Evolutionary conservation across 2,888 invertebrate genomes (phyloP).

Genomic region (Agrotis exclamationis): DNA sequence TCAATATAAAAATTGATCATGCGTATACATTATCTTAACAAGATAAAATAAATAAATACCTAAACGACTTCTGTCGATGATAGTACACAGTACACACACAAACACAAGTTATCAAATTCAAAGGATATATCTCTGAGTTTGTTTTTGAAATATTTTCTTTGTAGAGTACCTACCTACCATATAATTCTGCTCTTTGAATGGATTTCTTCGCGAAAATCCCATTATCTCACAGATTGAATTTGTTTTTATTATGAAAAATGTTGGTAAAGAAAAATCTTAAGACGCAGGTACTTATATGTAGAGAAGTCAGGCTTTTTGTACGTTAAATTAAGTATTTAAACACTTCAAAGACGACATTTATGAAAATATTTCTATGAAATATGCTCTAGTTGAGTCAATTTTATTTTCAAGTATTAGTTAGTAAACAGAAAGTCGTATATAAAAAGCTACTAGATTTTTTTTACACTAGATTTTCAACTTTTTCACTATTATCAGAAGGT

Average conservation of each 20-base stretch:
- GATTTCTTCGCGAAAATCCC: conserved; percentile 55
- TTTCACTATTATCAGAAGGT: no score
- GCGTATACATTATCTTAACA: conserved; percentile 12
- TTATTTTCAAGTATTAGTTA: no score
- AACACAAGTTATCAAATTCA: conserved; percentile 46
- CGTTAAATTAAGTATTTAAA: conserved; percentile 11
- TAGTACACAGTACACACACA: conserved; percentile 24
- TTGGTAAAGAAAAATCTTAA: conserved; percentile 12
- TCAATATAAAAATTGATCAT: not conserved
- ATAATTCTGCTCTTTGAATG: conserved; percentile 49
- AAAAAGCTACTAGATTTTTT: no score
- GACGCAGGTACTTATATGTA: not conserved
- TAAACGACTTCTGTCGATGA: conserved; percentile 19
- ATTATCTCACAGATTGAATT: conserved; percentile 60
- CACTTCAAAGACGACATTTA: no score
- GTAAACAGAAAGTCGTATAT: no score
- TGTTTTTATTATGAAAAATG: conserved; percentile 48
- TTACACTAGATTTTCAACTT: not conserved
- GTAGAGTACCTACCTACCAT: conserved; percentile 39
- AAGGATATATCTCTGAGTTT: conserved; percentile 49
- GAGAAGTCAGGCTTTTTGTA: not conserved
- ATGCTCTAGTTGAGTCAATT: no score
- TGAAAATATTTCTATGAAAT: not conserved
- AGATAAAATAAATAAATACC: not conserved
- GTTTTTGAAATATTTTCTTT: conserved; percentile 58